Evolutionary conservation across 1,140 invertebrate genomes (phyloP).

Genomic region (Trypoxylus dichotomus): DNA sequence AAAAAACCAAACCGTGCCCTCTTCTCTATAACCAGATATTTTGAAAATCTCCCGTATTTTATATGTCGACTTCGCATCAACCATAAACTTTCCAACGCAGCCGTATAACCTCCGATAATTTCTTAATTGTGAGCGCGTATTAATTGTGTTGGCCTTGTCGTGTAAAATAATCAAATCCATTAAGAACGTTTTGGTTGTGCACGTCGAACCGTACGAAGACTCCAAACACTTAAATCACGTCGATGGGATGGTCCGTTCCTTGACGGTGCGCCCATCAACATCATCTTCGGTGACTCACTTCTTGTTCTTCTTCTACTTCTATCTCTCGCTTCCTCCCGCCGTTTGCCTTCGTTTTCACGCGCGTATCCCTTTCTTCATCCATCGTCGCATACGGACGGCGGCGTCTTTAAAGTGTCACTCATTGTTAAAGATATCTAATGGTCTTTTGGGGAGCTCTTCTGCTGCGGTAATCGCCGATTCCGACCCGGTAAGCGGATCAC

Average conservation of each 20-base stretch:
- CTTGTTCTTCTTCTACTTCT: background rate
- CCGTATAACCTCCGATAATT: background rate
- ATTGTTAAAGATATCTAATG: conserved; percentile 23
- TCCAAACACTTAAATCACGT: conserved; percentile 15
- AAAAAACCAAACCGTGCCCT: too few species aligned
- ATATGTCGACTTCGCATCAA: too few species aligned
- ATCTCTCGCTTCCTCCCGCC: background rate
- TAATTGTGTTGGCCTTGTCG: background rate
- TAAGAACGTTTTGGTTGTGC: conserved; percentile 1
- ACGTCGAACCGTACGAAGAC: background rate
- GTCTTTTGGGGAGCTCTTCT: background rate
- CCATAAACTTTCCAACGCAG: background rate
- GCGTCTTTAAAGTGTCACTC: conserved; percentile 14
- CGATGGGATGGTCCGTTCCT: background rate
- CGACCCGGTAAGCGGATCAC: conserved; percentile 5
- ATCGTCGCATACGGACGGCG: conserved; percentile 13
- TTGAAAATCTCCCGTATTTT: too few species aligned
- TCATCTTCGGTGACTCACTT: background rate
- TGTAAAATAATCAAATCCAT: conserved; percentile 20
- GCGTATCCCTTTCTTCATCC: conserved; percentile 15
- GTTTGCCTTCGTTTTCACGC: background rate
- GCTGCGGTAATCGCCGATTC: conserved; percentile 15
- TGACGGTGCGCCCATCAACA: background rate
- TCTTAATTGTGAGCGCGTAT: background rate
- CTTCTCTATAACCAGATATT: too few species aligned